phyloP scores from a whole-genome alignment of 64 coral and sea anemone species.

The Platygyra sinensis region DNA sequence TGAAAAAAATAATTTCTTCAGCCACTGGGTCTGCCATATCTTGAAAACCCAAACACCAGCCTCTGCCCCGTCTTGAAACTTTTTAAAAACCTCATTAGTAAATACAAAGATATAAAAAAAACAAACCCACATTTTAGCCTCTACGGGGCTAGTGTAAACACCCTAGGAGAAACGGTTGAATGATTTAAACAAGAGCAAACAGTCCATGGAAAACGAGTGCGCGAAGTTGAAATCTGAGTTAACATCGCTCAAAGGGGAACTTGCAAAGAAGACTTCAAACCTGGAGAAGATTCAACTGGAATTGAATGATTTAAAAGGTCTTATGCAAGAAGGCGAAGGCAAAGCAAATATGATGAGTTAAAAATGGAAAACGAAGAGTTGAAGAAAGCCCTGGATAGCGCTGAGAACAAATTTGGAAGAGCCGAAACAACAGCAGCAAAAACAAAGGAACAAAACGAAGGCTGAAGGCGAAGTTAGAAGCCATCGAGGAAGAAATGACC shows the following conservation, averaged over 20 bases:
- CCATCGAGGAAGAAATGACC: conserved; percentile 40
- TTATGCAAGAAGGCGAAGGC: not conserved
- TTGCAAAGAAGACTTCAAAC: conserved; percentile 17
- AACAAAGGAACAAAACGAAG: conserved; percentile 33
- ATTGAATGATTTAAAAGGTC: conserved; percentile 27
- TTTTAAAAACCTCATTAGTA: no score
- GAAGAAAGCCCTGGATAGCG: not conserved
- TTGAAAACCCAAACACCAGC: no score
- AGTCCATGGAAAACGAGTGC: conserved; percentile 15
- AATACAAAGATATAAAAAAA: no score
- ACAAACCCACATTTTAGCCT: no score
- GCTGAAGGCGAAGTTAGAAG: conserved; percentile 39
- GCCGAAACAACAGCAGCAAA: not conserved
- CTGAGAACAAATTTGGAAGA: conserved; percentile 20
- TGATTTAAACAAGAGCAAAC: conserved; percentile 6
- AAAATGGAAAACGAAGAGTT: conserved; percentile 17
- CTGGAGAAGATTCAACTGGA: conserved; percentile 24
- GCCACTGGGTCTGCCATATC: no score
- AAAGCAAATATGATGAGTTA: conserved; percentile 1
- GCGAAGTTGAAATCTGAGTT: not conserved
- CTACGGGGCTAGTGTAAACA: no score
- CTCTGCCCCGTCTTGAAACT: no score
- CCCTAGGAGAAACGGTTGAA: conserved; percentile 1
- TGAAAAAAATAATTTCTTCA: no score
- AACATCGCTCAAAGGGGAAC: conserved; percentile 1